phyloP scores from a whole-genome alignment of 2,113 vertebrate genomes.

The Poecilia latipinna region DNA sequence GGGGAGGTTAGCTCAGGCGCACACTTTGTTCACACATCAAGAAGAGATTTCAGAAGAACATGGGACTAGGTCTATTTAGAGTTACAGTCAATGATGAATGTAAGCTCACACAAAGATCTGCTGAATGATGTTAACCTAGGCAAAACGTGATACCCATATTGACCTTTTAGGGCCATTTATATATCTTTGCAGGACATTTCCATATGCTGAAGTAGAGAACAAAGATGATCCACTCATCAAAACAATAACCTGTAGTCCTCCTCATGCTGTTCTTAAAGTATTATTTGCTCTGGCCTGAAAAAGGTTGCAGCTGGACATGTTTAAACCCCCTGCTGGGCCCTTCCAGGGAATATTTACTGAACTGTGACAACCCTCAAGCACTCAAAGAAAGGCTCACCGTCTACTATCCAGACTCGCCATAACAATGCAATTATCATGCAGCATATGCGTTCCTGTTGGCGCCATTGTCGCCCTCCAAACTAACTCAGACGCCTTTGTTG shows the following conservation, averaged over 20 bases:
- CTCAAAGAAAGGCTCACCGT: constrained; percentile 52
- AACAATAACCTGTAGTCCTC: constrained; percentile 29
- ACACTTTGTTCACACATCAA: not conserved
- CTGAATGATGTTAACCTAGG: not conserved
- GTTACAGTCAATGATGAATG: not conserved
- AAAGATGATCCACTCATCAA: constrained; percentile 23
- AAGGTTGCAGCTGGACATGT: constrained; percentile 50
- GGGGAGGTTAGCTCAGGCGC: constrained; percentile 7
- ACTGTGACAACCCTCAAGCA: constrained; percentile 60
- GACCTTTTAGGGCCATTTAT: constrained; percentile 25
- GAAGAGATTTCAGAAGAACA: constrained; percentile 2
- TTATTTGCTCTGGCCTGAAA: constrained; percentile 34
- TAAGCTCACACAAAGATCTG: not conserved
- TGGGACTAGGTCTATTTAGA: not conserved
- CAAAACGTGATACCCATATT: constrained; percentile 3
- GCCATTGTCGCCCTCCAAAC: constrained; percentile 53
- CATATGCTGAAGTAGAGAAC: constrained; percentile 2
- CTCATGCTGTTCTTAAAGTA: constrained; percentile 30
- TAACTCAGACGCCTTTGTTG: constrained; percentile 57
- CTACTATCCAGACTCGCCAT: constrained; percentile 32
- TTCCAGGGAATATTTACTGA: constrained; percentile 52
- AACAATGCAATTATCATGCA: constrained; percentile 68
- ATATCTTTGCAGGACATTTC: constrained; percentile 3
- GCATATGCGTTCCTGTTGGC: constrained; percentile 56
- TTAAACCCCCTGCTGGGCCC: constrained; percentile 41